These are phyloP conservation scores for Lepisosteus osseus DNA, from an alignment of 2,113 vertebrate species.

Conservation along the genomic window DNA sequence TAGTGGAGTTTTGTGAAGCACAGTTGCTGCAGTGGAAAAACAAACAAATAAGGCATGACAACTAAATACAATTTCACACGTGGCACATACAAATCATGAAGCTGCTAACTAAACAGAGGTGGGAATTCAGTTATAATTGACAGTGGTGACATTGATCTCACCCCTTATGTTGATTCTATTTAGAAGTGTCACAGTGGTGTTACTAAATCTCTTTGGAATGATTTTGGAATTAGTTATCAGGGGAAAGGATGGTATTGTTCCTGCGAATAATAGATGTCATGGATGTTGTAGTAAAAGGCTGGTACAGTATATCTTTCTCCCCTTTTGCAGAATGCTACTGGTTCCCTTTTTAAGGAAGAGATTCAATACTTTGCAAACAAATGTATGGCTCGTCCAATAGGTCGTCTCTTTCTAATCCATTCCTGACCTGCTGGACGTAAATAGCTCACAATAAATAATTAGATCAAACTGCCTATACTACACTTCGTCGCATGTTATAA, in stretches of 20 bases:
- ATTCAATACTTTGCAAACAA: constrained; percentile 63
- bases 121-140: background rate
- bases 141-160: background rate
- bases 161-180: constrained; percentile 8
- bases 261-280: no score
- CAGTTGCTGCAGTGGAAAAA: no score
- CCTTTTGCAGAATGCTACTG: constrained; percentile 23
- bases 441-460: no score
- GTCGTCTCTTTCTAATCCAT: constrained; percentile 77
- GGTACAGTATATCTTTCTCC: constrained; percentile 14
- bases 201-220: background rate
- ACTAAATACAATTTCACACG: no score
- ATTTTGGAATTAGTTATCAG: background rate
- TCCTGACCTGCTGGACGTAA: constrained; percentile 39
- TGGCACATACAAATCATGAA: background rate
- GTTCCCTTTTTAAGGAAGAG: constrained; percentile 38
- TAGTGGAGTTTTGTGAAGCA: no score
- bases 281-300: no score
- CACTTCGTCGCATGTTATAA: no score
- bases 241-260: no score
- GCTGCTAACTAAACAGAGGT: background rate
- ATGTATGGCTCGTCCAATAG: constrained; percentile 74
- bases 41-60: no score
- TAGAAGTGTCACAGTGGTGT: background rate
- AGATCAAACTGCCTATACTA: no score